phyloP scores from a whole-genome alignment of 2,797 vertebrate species.

The Adelosebastes latens region DNA sequence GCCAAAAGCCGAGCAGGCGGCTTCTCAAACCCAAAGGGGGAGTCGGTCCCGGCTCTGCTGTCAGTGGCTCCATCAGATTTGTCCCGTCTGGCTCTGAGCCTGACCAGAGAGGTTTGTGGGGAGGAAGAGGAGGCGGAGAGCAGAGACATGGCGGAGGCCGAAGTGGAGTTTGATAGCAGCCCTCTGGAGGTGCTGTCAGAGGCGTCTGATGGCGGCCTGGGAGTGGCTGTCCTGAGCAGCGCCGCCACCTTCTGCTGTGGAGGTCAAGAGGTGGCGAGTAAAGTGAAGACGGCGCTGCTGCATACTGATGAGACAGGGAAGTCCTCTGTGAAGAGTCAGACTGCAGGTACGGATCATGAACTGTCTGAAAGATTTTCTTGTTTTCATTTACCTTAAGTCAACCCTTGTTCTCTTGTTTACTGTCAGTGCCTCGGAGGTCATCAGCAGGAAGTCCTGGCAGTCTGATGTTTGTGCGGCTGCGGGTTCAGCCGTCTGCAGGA shows the following conservation, averaged over 20 bases:
- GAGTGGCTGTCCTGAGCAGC: conserved; percentile 68
- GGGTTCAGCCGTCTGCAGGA: conserved; percentile 69
- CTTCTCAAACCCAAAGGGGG: conserved; percentile 26
- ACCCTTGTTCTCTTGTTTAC: not conserved
- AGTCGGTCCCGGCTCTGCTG: conserved; percentile 15
- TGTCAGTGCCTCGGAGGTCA: conserved; percentile 55
- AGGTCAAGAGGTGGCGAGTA: conserved; percentile 56
- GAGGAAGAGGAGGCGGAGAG: conserved; percentile 54
- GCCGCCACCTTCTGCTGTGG: conserved; percentile 82
- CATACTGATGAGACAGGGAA: conserved; percentile 12
- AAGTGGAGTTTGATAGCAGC: conserved; percentile 56
- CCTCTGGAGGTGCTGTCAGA: conserved; percentile 49
- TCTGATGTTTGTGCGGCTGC: conserved; percentile 84
- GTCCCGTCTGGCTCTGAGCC: conserved; percentile 39
- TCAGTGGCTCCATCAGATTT: conserved; percentile 38
- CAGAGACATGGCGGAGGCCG: conserved; percentile 66
- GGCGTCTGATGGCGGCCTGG: conserved; percentile 55
- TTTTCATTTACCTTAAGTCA: not conserved
- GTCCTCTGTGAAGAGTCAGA: conserved; percentile 40
- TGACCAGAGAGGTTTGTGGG: conserved; percentile 30
- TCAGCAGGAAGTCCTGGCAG: conserved; percentile 48
- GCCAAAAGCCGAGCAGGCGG: conserved; percentile 16
- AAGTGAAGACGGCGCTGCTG: conserved; percentile 24
- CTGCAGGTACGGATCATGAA: conserved; percentile 50
- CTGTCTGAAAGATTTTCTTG: not conserved